These are phyloP conservation scores for Caenorhabditis sp. DNA, from an alignment of 2,888 invertebrate species.

Conservation along the genomic window DNA sequence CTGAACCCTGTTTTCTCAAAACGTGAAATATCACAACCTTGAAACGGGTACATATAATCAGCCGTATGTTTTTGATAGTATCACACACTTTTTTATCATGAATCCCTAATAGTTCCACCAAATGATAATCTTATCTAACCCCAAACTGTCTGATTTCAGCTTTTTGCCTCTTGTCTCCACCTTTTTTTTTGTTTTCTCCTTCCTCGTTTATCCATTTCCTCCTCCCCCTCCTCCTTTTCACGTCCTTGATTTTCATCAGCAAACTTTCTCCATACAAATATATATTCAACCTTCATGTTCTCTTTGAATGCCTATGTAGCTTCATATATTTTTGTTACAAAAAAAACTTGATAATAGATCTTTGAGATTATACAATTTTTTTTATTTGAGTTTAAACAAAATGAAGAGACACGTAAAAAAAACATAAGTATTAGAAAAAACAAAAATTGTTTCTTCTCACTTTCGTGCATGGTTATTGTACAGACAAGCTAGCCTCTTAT, in stretches of 20 bases:
- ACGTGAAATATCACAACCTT: too few relatives aligned
- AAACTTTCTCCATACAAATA: not conserved
- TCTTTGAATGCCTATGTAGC: not conserved
- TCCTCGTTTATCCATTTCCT: too few relatives aligned
- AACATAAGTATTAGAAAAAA: not conserved
- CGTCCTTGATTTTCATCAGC: not conserved
- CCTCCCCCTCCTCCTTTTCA: not conserved
- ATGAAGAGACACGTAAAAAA: not conserved
- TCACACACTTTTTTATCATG: too few relatives aligned
- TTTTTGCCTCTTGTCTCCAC: too few relatives aligned
- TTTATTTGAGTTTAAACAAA: not conserved
- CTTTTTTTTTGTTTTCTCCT: too few relatives aligned
- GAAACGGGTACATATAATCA: too few relatives aligned
- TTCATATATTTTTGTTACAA: not conserved
- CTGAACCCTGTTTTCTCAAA: too few relatives aligned
- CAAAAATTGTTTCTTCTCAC: not conserved
- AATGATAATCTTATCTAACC: too few relatives aligned
- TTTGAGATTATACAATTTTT: not conserved
- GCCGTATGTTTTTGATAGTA: too few relatives aligned
- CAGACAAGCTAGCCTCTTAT: not conserved
- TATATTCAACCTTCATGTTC: not conserved
- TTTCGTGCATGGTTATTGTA: slow-evolving; percentile 1
- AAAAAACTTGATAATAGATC: not conserved
- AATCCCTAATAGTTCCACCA: too few relatives aligned
- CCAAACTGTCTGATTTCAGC: too few relatives aligned